Conservation (phyloP, 2,113 vertebrate genomes). For the Sinosuthora webbiana region DNA sequence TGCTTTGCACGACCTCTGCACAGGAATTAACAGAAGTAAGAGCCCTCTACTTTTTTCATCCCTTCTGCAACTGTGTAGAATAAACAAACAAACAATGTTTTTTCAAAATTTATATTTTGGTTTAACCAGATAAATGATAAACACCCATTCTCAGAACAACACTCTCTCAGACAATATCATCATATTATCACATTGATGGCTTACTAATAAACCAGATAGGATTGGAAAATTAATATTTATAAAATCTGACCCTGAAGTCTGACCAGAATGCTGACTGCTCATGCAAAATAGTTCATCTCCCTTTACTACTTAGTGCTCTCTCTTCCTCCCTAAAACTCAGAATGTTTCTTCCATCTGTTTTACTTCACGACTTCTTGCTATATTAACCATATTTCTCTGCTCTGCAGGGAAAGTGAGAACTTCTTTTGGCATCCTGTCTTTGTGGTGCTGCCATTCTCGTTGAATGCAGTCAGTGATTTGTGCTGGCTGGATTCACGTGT, state of each 20-base stretch:
- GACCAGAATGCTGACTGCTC: neutral
- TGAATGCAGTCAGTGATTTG: neutral
- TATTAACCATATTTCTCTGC: constrained; percentile 7
- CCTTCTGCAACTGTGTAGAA: neutral
- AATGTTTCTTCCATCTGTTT: constrained; percentile 45
- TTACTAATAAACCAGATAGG: neutral
- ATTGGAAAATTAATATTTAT: neutral
- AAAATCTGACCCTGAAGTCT: neutral
- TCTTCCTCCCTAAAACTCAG: neutral
- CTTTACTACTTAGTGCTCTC: neutral
- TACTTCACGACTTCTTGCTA: neutral
- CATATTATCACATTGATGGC: neutral
- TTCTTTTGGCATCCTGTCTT: constrained; percentile 2
- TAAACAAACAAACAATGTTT: rapidly evolving
- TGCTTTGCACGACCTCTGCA: neutral
- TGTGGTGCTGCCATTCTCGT: neutral
- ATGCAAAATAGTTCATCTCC: neutral
- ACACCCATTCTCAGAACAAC: neutral
- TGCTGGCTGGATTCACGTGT: neutral
- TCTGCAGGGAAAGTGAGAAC: constrained; percentile 26
- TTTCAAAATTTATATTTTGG: neutral
- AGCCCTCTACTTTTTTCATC: neutral
- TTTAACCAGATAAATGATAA: neutral
- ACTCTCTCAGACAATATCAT: neutral
- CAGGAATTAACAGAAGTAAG: neutral